Conservation (phyloP, 2,888 invertebrate genomes). For the Phyllotreta striolata region DNA sequence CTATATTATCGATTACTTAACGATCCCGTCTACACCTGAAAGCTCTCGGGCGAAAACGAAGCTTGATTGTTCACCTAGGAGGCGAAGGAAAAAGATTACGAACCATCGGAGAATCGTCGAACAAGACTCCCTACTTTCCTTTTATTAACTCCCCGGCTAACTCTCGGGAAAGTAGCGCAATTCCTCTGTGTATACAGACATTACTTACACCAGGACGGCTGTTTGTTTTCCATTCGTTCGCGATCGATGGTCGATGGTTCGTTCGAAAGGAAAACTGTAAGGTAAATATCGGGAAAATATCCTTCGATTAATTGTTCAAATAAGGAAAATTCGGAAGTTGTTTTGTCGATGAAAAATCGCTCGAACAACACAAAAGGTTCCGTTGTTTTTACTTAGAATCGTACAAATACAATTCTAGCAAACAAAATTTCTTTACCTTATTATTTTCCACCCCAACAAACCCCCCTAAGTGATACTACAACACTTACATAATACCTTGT, state of each 20-base stretch:
- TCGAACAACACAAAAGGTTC: no score
- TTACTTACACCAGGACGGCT: background rate
- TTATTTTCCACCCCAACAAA: no score
- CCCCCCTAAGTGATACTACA: no score
- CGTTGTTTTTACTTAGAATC: no score
- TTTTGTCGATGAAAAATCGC: background rate
- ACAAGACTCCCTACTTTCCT: conserved; percentile 6
- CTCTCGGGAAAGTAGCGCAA: background rate
- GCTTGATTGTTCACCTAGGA: background rate
- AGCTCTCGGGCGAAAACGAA: background rate
- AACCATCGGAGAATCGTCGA: conserved; percentile 3
- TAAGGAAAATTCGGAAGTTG: background rate
- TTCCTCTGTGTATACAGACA: background rate
- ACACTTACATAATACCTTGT: no score
- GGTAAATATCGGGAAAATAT: conserved; percentile 19
- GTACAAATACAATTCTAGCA: no score
- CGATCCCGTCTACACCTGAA: no score
- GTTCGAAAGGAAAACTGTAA: conserved; percentile 5
- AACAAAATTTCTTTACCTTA: no score
- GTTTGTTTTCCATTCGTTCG: conserved; percentile 22
- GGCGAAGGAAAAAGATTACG: background rate
- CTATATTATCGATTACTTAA: no score
- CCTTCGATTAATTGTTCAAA: conserved; percentile 22
- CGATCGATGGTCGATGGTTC: conserved; percentile 8
- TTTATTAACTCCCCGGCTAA: conserved; percentile 2